phyloP scores from a whole-genome alignment of 2,888 invertebrate genomes.

The Coleophora deauratella region DNA sequence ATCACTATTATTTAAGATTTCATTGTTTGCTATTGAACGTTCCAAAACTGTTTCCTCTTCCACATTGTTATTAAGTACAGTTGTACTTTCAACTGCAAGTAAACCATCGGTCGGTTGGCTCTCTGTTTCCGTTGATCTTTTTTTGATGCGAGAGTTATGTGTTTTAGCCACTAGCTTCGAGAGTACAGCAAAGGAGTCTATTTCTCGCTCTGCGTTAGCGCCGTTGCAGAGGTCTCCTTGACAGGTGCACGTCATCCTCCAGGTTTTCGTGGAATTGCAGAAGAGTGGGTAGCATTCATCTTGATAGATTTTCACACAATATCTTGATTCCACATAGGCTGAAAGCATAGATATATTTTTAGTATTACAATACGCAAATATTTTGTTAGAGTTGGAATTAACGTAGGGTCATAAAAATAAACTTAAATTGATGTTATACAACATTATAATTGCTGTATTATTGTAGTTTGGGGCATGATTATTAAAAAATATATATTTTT shows the following conservation, averaged over 20 bases:
- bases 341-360: conserved; percentile 17
- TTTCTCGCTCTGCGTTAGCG: conserved; percentile 45
- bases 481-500: too few relatives aligned
- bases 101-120: not conserved
- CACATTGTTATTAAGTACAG: too few relatives aligned
- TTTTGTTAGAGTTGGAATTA: not conserved
- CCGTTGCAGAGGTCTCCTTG: conserved; percentile 61
- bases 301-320: conserved; percentile 61
- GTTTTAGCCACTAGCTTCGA: conserved; percentile 27
- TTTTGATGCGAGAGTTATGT: conserved; percentile 20
- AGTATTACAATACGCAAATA: too few relatives aligned
- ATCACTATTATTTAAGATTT: too few relatives aligned
- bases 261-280: conserved; percentile 55
- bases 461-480: too few relatives aligned
- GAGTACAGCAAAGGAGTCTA: conserved; percentile 43
- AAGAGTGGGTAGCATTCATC: conserved; percentile 60
- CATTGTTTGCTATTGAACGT: too few relatives aligned
- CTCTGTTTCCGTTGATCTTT: conserved; percentile 15
- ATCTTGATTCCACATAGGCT: conserved; percentile 57
- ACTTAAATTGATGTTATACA: too few relatives aligned
- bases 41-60: too few relatives aligned
- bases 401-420: too few relatives aligned
- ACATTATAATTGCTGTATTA: too few relatives aligned
- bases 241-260: conserved; percentile 62
- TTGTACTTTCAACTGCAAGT: too few relatives aligned